These are phyloP conservation scores for Sebastes nivosus DNA, from an alignment of 2,797 vertebrate species.

Conservation along the genomic window DNA sequence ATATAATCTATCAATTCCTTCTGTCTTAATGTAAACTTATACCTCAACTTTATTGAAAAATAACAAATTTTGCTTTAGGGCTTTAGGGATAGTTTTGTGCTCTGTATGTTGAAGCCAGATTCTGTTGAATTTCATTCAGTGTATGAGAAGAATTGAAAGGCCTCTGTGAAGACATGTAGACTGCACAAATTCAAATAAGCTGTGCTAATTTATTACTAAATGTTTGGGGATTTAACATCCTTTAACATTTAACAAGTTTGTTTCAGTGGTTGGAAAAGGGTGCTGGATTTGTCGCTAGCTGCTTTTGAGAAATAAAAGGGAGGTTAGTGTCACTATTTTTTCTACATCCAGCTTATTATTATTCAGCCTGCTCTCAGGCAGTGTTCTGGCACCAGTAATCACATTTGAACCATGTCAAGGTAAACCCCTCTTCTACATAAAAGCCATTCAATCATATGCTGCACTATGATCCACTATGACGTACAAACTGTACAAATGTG, in stretches of 20 bases:
- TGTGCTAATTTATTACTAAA: not conserved
- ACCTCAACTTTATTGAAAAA: constrained; percentile 17
- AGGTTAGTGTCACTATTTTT: not conserved
- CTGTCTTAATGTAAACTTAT: constrained; percentile 37
- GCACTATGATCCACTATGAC: constrained; percentile 29
- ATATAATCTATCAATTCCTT: constrained; percentile 26
- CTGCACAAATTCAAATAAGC: not conserved
- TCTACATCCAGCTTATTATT: not conserved
- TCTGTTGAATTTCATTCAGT: not conserved
- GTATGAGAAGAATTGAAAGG: not conserved
- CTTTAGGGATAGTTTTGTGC: not conserved
- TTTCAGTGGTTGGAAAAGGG: not conserved
- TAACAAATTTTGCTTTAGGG: not conserved
- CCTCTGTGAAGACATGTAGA: not conserved
- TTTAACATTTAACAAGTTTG: not conserved
- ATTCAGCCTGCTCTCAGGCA: not conserved
- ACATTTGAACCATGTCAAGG: not conserved
- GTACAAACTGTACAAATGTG: constrained; percentile 17
- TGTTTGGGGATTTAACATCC: not conserved
- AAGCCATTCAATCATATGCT: constrained; percentile 15
- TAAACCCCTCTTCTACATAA: not conserved
- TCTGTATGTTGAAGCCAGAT: constrained; percentile 1
- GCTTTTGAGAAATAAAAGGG: not conserved
- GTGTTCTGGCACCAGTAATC: too few species aligned
- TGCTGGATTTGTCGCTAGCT: not conserved